Conservation (phyloP, 2,888 invertebrate genomes). For the Hirtodrosophila confusa region DNA sequence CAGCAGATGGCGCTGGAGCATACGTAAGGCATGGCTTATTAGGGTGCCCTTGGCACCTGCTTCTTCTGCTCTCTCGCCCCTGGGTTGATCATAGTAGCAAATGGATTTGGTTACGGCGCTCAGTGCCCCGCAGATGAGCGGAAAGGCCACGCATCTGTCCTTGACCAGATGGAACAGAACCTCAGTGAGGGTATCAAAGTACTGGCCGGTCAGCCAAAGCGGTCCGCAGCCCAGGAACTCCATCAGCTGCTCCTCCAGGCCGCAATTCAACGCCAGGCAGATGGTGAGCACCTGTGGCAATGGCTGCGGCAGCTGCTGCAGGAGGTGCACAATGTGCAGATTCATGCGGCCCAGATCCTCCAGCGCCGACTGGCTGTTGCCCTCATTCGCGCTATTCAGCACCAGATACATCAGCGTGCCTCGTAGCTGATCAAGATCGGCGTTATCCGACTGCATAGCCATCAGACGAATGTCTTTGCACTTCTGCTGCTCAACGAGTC, state of each 20-base stretch:
- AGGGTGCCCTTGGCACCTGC: neutral
- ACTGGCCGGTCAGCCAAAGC: constrained; percentile 47
- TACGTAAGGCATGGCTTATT: constrained; percentile 4
- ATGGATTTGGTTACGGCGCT: constrained; percentile 43
- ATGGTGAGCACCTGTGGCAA: constrained; percentile 46
- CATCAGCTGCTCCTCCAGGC: constrained; percentile 36
- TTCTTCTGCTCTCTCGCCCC: neutral
- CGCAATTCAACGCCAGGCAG: constrained; percentile 43
- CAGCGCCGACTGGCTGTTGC: neutral
- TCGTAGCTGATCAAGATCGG: constrained; percentile 47
- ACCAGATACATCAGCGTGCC: constrained; percentile 50
- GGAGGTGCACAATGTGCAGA: constrained; percentile 45
- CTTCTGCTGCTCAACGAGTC: constrained; percentile 18
- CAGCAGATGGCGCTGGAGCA: constrained; percentile 56
- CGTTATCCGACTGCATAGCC: neutral
- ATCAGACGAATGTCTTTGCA: neutral
- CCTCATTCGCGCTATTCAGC: constrained; percentile 32
- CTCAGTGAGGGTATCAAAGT: constrained; percentile 41
- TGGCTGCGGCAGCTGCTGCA: constrained; percentile 37
- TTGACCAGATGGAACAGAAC: constrained; percentile 14
- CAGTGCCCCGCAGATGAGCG: constrained; percentile 17
- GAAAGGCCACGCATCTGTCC: constrained; percentile 1
- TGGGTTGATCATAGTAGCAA: neutral
- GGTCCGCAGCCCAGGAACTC: constrained; percentile 58
- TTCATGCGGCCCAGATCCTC: constrained; percentile 12